Evolutionary conservation across 2,797 vertebrate genomes (phyloP).

Genomic region (Podarcis lilfordi): DNA sequence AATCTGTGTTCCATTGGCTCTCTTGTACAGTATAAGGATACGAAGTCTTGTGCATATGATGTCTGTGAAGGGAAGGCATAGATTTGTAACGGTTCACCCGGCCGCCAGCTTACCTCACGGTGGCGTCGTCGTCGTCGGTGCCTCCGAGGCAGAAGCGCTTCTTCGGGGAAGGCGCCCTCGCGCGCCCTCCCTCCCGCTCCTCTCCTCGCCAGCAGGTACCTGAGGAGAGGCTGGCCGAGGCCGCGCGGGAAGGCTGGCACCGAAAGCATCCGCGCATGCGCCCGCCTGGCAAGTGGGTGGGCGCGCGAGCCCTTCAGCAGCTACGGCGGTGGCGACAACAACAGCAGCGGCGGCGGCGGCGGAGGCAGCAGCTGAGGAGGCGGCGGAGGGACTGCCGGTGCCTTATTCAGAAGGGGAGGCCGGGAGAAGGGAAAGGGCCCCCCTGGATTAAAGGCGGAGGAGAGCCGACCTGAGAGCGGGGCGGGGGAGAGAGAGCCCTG

Average conservation of each 20-base stretch:
- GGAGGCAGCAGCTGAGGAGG: background rate
- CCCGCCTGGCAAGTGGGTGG: background rate
- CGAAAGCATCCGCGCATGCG: background rate
- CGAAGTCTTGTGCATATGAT: background rate
- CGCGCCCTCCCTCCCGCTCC: background rate
- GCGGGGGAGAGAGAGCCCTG: background rate
- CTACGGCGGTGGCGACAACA: background rate
- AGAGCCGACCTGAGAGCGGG: conserved; percentile 31
- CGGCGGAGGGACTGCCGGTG: background rate
- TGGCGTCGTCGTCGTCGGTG: too few species aligned
- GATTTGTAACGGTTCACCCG: background rate
- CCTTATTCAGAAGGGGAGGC: background rate
- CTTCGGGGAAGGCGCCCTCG: background rate
- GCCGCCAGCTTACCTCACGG: background rate
- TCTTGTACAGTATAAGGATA: background rate
- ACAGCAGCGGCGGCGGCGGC: background rate
- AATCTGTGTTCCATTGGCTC: background rate
- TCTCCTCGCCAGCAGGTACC: background rate
- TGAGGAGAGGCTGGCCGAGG: background rate
- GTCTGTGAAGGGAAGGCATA: background rate
- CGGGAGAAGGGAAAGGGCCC: background rate
- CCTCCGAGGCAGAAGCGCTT: background rate
- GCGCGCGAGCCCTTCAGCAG: conserved; percentile 34
- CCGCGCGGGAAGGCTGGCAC: background rate
- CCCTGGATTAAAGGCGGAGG: conserved; percentile 30